Percentiles rank a stretch among this genome's conserved stretches.
These are phyloP conservation scores for Trichopoda pennipes DNA, from an alignment of 2,888 invertebrate genomes.

Conservation along the genomic window DNA sequence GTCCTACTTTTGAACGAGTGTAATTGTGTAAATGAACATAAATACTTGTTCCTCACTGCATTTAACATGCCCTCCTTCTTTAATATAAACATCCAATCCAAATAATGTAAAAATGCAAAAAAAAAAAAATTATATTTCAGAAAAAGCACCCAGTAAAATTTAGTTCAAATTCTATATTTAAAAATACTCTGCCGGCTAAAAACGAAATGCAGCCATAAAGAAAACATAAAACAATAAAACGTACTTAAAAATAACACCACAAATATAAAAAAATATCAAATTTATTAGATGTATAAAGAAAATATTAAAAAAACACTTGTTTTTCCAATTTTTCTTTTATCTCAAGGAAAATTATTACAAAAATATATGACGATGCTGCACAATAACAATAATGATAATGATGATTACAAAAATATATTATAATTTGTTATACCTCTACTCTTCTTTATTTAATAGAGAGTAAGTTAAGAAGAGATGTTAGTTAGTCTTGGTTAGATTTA, in stretches of 20 bases:
- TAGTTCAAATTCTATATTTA: conserved; percentile 79
- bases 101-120: conserved; percentile 53
- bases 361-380: neutral
- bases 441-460: conserved; percentile 12
- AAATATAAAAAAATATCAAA: conserved; percentile 33
- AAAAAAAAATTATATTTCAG: conserved; percentile 50
- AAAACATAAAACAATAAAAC: conserved; percentile 22
- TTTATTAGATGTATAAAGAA: conserved; percentile 17
- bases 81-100: conserved; percentile 29
- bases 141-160: conserved; percentile 72
- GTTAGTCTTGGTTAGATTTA: neutral
- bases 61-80: conserved; percentile 17
- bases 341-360: conserved; percentile 1
- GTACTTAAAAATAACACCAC: conserved; percentile 5
- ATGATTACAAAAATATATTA: conserved; percentile 23
- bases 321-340: conserved; percentile 22
- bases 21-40: conserved; percentile 19
- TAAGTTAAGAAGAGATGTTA: neutral
- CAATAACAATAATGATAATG: conserved; percentile 4
- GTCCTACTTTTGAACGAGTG: conserved; percentile 60
- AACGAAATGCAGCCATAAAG: conserved; percentile 72
- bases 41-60: conserved; percentile 25
- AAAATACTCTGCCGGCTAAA: conserved; percentile 72
- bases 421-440: neutral
- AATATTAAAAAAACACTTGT: conserved; percentile 44